phyloP scores from a whole-genome alignment of 2,888 invertebrate species.

The Coleophora deauratella region DNA sequence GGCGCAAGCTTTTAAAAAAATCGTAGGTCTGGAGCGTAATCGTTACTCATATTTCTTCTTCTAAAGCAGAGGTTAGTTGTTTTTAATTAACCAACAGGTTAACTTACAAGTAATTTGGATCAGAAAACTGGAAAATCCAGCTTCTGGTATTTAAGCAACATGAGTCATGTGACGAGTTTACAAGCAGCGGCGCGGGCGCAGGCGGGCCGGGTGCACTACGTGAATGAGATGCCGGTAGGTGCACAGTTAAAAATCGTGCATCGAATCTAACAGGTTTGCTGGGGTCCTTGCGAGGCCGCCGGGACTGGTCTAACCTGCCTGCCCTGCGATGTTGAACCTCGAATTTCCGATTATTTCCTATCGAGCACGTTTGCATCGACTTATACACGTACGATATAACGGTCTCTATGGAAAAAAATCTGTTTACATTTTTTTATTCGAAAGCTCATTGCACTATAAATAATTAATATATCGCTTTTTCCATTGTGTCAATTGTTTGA shows the following conservation, averaged over 20 bases:
- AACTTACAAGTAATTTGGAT: slow-evolving; percentile 43
- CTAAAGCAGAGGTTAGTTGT: too few relatives aligned
- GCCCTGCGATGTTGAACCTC: slow-evolving; percentile 68
- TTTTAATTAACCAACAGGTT: too few relatives aligned
- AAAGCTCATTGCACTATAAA: slow-evolving; percentile 26
- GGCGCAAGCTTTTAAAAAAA: too few relatives aligned
- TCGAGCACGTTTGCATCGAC: slow-evolving; percentile 45
- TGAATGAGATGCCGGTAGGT: slow-evolving; percentile 74
- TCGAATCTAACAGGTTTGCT: slow-evolving; percentile 74
- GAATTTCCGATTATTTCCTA: slow-evolving; percentile 67
- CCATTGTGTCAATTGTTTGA: slow-evolving; percentile 52
- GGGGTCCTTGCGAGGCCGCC: slow-evolving; percentile 72
- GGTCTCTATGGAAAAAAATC: too few relatives aligned
- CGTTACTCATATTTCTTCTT: too few relatives aligned
- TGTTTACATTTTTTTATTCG: too few relatives aligned
- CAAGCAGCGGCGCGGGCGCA: slow-evolving; percentile 44
- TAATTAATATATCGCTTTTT: slow-evolving; percentile 56
- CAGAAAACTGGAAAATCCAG: slow-evolving; percentile 71
- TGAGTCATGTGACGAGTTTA: slow-evolving; percentile 73
- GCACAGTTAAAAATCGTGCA: slow-evolving; percentile 75
- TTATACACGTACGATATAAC: too few relatives aligned
- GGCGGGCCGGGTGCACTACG: slow-evolving; percentile 55
- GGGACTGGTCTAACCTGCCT: slow-evolving; percentile 70
- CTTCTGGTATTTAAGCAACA: slow-evolving; percentile 67
- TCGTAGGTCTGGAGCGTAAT: too few relatives aligned